Percentiles rank a stretch among this genome's conserved stretches.
phyloP scores from a whole-genome alignment of 2,797 vertebrate species.

The Streptopelia turtur region DNA sequence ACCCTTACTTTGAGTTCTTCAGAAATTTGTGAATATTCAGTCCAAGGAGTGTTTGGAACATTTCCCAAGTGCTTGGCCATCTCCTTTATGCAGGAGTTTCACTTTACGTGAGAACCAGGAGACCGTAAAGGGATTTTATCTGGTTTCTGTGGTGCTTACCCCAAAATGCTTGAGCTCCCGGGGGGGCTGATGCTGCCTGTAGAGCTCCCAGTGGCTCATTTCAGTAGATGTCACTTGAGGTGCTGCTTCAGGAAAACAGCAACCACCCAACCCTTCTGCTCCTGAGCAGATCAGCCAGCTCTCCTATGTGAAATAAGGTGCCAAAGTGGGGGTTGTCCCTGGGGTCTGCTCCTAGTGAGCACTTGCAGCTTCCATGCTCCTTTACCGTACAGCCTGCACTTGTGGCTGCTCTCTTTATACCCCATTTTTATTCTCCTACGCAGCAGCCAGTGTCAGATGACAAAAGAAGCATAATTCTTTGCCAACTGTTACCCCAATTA shows the following conservation, averaged over 20 bases:
- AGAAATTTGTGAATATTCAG: neutral
- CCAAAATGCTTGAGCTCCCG: neutral
- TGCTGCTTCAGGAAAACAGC: neutral
- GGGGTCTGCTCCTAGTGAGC: neutral
- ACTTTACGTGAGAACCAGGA: neutral
- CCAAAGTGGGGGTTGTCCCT: neutral
- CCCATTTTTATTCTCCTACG: neutral
- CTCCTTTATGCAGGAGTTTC: neutral
- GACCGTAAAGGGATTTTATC: neutral
- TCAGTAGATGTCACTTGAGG: neutral
- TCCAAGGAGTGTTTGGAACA: neutral
- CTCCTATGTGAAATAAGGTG: neutral
- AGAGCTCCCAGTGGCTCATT: neutral
- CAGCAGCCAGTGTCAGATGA: neutral
- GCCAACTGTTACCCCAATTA: neutral
- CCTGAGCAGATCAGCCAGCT: neutral
- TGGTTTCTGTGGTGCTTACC: neutral
- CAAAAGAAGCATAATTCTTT: neutral
- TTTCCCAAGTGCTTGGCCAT: neutral
- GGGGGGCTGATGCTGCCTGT: neutral
- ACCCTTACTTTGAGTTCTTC: neutral
- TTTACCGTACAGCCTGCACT: neutral
- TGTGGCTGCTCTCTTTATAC: neutral
- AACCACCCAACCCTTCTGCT: neutral
- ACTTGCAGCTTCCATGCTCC: neutral